Evolutionary conservation across 2,797 vertebrate species (phyloP).

Genomic region (Hirundo rustica): DNA sequence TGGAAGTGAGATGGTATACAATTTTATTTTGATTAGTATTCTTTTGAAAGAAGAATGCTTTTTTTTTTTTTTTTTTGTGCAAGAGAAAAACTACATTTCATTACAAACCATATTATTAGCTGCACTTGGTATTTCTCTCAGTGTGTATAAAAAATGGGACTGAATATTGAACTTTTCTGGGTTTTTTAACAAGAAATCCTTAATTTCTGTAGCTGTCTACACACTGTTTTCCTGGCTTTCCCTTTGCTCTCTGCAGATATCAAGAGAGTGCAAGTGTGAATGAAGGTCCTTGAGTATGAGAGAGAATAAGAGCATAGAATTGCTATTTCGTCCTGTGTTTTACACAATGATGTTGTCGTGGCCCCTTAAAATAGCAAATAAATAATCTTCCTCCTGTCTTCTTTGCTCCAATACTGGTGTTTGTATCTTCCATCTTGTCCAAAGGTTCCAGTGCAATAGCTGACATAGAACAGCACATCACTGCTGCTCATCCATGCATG

Average conservation of each 20-base stretch:
- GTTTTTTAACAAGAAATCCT: background rate
- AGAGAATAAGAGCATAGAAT: background rate
- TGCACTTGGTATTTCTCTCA: background rate
- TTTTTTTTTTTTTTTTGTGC: background rate
- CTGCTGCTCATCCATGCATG: conserved; percentile 10
- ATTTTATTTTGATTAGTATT: background rate
- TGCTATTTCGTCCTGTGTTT: background rate
- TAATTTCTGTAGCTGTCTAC: background rate
- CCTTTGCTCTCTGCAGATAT: background rate
- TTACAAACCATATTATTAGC: background rate
- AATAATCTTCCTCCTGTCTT: background rate
- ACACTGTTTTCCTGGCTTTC: background rate
- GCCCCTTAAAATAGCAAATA: background rate
- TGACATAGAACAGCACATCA: conserved; percentile 13
- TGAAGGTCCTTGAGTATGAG: background rate
- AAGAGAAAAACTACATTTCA: background rate
- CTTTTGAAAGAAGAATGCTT: background rate
- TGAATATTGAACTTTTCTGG: background rate
- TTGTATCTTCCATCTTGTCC: background rate
- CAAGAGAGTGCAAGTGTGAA: background rate
- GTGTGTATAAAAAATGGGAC: background rate
- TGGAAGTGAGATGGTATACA: background rate
- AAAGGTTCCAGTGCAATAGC: background rate
- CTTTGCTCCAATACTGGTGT: background rate
- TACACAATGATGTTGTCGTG: background rate